Conservation (phyloP, 64 coral and sea anemone species). For the Acropora yongei region DNA sequence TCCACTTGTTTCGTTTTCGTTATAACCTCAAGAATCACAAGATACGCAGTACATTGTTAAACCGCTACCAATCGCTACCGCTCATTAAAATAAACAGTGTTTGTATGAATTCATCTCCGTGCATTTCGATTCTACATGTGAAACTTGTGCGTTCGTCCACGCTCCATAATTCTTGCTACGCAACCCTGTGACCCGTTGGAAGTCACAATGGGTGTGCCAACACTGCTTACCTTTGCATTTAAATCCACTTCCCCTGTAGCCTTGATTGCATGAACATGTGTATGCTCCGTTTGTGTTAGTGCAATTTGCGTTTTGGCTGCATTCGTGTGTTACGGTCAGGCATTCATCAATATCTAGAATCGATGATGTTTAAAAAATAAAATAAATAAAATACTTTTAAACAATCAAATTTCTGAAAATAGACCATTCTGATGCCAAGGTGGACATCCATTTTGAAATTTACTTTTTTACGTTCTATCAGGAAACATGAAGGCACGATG, state of each 20-base stretch:
- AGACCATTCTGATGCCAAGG: no score
- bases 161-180: background rate
- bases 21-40: no score
- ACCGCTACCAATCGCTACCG: no score
- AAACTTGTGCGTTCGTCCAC: background rate
- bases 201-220: background rate
- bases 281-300: slow-evolving; percentile 1
- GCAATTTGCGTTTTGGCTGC: background rate
- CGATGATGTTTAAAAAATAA: background rate
- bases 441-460: no score
- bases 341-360: slow-evolving; percentile 4
- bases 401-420: background rate
- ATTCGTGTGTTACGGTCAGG: background rate
- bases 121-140: no score
- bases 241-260: background rate
- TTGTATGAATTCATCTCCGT: no score
- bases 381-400: background rate
- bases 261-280: background rate
- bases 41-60: no score
- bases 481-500: no score
- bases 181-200: background rate
- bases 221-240: background rate
- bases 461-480: no score
- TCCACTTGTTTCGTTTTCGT: no score
- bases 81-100: no score